Percentiles rank a stretch among this genome's conserved stretches.
These are phyloP conservation scores for Burhinus oedicnemus DNA, from an alignment of 2,113 vertebrate genomes.

Conservation along the genomic window DNA sequence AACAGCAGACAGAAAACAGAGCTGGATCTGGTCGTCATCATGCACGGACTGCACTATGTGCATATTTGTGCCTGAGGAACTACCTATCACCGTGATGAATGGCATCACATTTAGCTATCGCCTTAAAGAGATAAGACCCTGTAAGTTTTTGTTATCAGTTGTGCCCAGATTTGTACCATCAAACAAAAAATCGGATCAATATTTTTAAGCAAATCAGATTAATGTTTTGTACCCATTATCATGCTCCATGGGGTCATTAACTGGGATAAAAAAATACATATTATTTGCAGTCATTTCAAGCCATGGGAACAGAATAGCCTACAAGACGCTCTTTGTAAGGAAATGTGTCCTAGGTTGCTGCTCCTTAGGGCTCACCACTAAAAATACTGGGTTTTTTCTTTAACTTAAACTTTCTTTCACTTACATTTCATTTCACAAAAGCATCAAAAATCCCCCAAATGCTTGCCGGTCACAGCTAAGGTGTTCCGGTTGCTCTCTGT, in stretches of 20 bases:
- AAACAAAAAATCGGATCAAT: background rate
- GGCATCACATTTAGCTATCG: background rate
- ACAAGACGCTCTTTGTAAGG: background rate
- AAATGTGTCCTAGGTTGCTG: background rate
- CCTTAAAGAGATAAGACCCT: background rate
- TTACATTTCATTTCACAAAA: background rate
- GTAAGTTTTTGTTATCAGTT: background rate
- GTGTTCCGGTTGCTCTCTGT: background rate
- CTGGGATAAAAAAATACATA: background rate
- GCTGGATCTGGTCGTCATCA: slow-evolving; percentile 37
- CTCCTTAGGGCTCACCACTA: background rate
- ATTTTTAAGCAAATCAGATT: slow-evolving; percentile 12
- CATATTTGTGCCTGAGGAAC: background rate
- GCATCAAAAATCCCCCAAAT: background rate
- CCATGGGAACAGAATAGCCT: background rate
- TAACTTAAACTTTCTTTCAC: background rate
- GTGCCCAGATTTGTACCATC: background rate
- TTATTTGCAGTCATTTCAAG: background rate
- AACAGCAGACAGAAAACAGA: slow-evolving; percentile 48
- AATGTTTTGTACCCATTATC: background rate
- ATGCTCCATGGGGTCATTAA: background rate
- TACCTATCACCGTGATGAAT: slow-evolving; percentile 26
- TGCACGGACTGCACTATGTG: accelerated
- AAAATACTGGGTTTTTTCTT: background rate
- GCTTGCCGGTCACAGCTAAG: background rate